A percentile compares a stretch with the other conserved stretches of the same genome.
These are phyloP conservation scores for Oscheius sp. DNA, from an alignment of 2,888 invertebrate species.

Conservation along the genomic window DNA sequence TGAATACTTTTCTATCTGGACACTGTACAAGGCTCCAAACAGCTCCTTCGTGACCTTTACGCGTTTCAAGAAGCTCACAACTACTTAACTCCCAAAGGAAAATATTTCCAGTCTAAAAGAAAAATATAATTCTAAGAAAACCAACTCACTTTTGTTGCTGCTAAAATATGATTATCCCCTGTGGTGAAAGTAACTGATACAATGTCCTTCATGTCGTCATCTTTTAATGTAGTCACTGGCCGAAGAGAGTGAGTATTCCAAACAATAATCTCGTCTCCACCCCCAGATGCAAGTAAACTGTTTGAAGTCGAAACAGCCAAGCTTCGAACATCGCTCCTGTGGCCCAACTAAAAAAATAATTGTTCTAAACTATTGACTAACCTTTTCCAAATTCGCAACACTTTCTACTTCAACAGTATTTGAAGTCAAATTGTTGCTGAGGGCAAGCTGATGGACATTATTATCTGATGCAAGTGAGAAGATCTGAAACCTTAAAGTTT, in stretches of 20 bases:
- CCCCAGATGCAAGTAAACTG: conserved; percentile 74
- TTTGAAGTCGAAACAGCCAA: conserved; percentile 89
- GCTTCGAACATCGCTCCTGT: conserved; percentile 87
- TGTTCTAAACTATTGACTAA: conserved; percentile 1
- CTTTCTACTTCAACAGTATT: conserved; percentile 40
- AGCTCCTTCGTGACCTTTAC: conserved; percentile 81
- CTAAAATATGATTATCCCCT: conserved; percentile 86
- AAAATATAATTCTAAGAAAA: background rate
- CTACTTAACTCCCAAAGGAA: conserved; percentile 81
- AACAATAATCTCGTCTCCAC: conserved; percentile 79
- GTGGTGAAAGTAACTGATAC: conserved; percentile 83
- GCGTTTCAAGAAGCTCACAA: conserved; percentile 82
- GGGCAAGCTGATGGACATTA: conserved; percentile 56
- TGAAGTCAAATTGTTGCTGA: conserved; percentile 46
- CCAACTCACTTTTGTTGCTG: conserved; percentile 80
- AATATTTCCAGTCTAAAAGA: conserved; percentile 70
- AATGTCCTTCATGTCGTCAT: conserved; percentile 77
- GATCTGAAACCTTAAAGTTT: background rate
- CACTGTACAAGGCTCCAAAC: conserved; percentile 82
- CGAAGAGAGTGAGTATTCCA: conserved; percentile 80
- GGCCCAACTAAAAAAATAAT: conserved; percentile 76
- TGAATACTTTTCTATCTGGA: conserved; percentile 80
- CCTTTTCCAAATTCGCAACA: conserved; percentile 53
- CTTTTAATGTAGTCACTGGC: conserved; percentile 79
- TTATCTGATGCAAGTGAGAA: conserved; percentile 53